Evolutionary conservation across 2,797 vertebrate genomes (phyloP), one percentile per base, ranked within the genome.

Genomic region (Takifugu rubripes): DNA sequence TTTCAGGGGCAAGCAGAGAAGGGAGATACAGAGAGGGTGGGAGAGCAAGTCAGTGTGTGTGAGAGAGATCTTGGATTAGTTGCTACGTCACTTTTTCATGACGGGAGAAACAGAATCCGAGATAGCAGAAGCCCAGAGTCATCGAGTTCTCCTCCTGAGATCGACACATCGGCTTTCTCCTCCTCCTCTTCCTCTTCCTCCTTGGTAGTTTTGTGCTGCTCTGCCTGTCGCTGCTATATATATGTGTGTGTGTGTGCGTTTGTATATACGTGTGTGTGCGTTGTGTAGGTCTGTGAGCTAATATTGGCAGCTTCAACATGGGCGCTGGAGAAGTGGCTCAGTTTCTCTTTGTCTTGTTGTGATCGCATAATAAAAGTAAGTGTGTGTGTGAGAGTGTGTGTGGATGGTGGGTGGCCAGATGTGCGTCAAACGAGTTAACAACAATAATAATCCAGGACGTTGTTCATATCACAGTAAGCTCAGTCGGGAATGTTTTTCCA

Each of bases 81-180:
- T 90, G 87, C 90, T 93, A 92, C 91, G 91, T 93, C 91, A 93
- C 90, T 91, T 92, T 92, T 92, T 92, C 92, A 91, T 84, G 82
- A 89, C 88, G 87, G 85, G 79, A 81, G 87, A 87, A 90, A 87
- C 91, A 87, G 89, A 86, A 90, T 88, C 90, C 81, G 86, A 86
- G 89, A 90, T 81, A 85, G 86, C 82, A 86, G 87, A 74, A 90
- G 86, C 81, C 84, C 79, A 85, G 81, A 86, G 79, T 89, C 85
- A 78, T 87, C 85, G 81, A 76, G 81, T 74, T 87, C 84, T 77
- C 87, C 84, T 88, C 88, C 87, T 83, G 83, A 74, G 86, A 84
- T 85, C 85, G 89, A 81, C 83, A 80, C 85, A 79, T 64, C 76
- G 79, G 63, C 84, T 84, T 80, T 74, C 81, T 83, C 79, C 72